A percentile compares a stretch with the other conserved stretches of the same genome.
Conservation (phyloP, 2,113 vertebrate genomes). For the Peromyscus polionotus region DNA sequence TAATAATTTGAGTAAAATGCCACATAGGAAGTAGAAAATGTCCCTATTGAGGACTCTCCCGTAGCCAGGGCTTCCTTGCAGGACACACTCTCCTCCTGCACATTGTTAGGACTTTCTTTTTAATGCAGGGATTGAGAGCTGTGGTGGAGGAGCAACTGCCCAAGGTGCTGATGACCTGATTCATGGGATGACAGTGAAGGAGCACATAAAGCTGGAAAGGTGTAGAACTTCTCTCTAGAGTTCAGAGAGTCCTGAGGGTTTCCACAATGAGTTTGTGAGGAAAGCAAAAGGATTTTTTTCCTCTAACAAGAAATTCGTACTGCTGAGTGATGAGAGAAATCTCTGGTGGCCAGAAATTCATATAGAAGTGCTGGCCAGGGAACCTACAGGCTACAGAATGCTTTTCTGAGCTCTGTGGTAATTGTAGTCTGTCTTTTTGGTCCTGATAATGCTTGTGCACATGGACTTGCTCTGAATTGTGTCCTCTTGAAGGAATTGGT, state of each 20-base stretch:
- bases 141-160: background rate
- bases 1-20: background rate
- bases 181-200: background rate
- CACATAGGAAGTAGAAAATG: background rate
- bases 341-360: no score
- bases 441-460: background rate
- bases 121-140: background rate
- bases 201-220: fast-evolving
- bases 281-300: background rate
- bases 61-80: background rate
- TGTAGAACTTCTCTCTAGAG: background rate
- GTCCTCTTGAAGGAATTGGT: background rate
- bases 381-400: no score
- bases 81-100: background rate
- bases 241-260: background rate
- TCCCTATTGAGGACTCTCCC: background rate
- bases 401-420: background rate
- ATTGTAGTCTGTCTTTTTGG: background rate
- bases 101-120: background rate
- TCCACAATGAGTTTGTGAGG: background rate
- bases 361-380: background rate
- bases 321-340: background rate
- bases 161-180: background rate
- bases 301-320: background rate
- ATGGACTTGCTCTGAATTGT: background rate